Base-by-base conservation (phyloP, 2,797 vertebrate genomes). In the Garrulus glandarius region DNA sequence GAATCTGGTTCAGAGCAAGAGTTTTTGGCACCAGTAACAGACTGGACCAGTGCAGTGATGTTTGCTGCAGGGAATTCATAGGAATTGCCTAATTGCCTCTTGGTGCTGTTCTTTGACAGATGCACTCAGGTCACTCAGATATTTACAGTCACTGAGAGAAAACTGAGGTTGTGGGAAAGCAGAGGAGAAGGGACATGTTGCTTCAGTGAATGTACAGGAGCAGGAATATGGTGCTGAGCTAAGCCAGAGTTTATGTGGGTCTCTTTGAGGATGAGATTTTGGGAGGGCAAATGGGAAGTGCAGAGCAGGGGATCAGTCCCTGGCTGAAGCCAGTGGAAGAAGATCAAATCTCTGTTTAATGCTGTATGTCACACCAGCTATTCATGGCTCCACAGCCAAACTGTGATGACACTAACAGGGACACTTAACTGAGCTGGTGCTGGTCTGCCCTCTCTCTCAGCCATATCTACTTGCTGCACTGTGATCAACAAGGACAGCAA, bases 101-200 rank as follows among this genome's bases (percentile, higher is more conserved):
- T 67, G 49, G 10, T 81, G n/a, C 17, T 32, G 43, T 72, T 93
- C 16, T 56, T 67, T 77, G 32, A 64, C 44, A 67, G 75, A 67
- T 70, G 34, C 24, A 8, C 21, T 70, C 0, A 0, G 9, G 18
- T 69, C 18, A 10, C 32, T 79, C 13, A 14, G 23, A 8, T 82
- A 46, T 53, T 84, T 4, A 3, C 11, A 50, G 39, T 63, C 26
- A 8, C 17, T 1, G 5, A 80, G 81, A 63, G 37, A 60, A 77
- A 75, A 52, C 18, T 24, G 26, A 67, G 22, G 10, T 11, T 0
- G 1, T 64, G 56, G 41, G 22, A 74, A 44, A 72, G 41, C 2
- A 3, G n/a, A 74, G 27, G 26, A 72, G 32, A 67, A 74, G 36
- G 29, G 27, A 36, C 11, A 8, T 3, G 0, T 49, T 74, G 24